Evolutionary conservation across 2,888 invertebrate genomes (phyloP).

Genomic region (Hypsopygia costalis): DNA sequence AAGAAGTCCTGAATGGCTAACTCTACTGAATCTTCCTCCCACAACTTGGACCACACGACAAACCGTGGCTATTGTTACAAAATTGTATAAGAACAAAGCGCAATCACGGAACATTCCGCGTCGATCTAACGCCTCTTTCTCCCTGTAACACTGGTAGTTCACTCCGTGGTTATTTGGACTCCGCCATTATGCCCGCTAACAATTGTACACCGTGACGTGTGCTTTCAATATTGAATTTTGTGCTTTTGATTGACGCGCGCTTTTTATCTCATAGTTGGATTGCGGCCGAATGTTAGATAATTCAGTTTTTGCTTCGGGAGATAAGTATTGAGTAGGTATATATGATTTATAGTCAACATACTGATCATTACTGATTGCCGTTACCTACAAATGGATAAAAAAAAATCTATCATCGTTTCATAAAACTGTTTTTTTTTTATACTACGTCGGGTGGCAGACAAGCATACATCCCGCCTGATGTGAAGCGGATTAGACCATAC

Average conservation of each 20-base stretch:
- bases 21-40: too few relatives aligned
- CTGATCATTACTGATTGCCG: neutral
- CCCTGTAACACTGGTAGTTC: slow-evolving; percentile 29
- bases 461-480: too few relatives aligned
- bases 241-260: slow-evolving; percentile 5
- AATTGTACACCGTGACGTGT: slow-evolving; percentile 8
- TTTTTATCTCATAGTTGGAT: neutral
- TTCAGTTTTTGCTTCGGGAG: neutral
- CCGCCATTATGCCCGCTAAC: neutral
- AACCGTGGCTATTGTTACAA: slow-evolving; percentile 17
- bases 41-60: slow-evolving; percentile 7
- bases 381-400: too few relatives aligned
- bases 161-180: slow-evolving; percentile 19
- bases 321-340: neutral
- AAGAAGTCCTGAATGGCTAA: too few relatives aligned
- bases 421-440: too few relatives aligned
- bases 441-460: too few relatives aligned
- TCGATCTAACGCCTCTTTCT: slow-evolving; percentile 16
- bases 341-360: neutral
- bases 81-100: slow-evolving; percentile 27
- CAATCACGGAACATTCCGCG: slow-evolving; percentile 22
- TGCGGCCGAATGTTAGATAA: neutral
- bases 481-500: too few relatives aligned
- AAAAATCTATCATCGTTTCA: too few relatives aligned
- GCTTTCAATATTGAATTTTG: slow-evolving; percentile 8